These are phyloP conservation scores for Hipparchia sbordonii DNA, from an alignment of 2,888 invertebrate genomes.

Conservation along the genomic window DNA sequence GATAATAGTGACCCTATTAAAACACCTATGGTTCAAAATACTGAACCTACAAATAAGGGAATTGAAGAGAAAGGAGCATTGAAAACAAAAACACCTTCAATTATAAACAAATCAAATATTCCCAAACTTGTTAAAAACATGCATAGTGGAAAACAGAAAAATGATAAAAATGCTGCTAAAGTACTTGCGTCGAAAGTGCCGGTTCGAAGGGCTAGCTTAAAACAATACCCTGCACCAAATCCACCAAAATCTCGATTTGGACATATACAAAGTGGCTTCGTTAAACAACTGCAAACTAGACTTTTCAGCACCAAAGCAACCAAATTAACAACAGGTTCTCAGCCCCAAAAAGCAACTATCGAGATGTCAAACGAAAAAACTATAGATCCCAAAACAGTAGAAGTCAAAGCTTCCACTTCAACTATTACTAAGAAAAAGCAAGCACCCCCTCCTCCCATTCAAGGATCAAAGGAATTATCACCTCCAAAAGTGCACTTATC, in stretches of 20 bases:
- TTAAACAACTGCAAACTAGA: slow-evolving; percentile 74
- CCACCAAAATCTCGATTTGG: slow-evolving; percentile 77
- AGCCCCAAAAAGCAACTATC: neutral
- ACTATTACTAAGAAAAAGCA: slow-evolving; percentile 62
- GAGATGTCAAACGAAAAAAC: slow-evolving; percentile 40
- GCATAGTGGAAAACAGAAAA: slow-evolving; percentile 60
- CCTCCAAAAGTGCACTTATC: slow-evolving; percentile 46
- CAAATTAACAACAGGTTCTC: slow-evolving; percentile 43
- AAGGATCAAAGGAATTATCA: slow-evolving; percentile 53
- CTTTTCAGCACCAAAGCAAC: slow-evolving; percentile 63
- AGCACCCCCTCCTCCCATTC: slow-evolving; percentile 63
- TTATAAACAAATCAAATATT: slow-evolving; percentile 64
- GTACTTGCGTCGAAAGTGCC: slow-evolving; percentile 71
- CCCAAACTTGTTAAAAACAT: slow-evolving; percentile 67
- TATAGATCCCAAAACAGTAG: slow-evolving; percentile 44
- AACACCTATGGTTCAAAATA: neutral
- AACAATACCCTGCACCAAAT: slow-evolving; percentile 71
- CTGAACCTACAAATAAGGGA: neutral
- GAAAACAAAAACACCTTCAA: slow-evolving; percentile 11
- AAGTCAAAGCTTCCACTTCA: slow-evolving; percentile 64
- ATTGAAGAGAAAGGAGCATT: slow-evolving; percentile 11
- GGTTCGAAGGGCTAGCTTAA: slow-evolving; percentile 64
- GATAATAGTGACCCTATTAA: neutral
- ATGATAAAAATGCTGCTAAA: slow-evolving; percentile 64
- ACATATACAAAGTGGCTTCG: slow-evolving; percentile 73